phyloP scores from a whole-genome alignment of 2,113 vertebrate genomes.

The Promerops cafer region DNA sequence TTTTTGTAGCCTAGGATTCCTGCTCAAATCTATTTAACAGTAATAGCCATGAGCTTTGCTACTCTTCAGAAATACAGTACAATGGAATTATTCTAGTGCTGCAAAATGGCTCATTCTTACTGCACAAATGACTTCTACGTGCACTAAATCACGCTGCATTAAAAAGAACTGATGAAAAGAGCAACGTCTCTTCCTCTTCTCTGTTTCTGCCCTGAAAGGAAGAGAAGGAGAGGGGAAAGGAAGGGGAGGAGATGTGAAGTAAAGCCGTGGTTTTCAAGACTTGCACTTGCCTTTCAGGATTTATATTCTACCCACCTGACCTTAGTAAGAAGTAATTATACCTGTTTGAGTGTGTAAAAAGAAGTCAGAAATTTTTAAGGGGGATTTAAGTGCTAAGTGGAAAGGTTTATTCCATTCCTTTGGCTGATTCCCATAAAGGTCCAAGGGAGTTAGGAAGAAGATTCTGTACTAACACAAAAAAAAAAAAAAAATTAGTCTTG shows the following conservation, averaged over 20 bases:
- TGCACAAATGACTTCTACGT: slow-evolving; percentile 17
- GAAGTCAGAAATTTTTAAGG: neutral
- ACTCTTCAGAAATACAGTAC: neutral
- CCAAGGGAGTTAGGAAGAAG: neutral
- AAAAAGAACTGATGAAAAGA: slow-evolving; percentile 37
- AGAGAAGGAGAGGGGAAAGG: neutral
- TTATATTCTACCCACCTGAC: neutral
- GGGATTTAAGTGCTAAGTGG: neutral
- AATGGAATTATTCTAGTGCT: slow-evolving; percentile 27
- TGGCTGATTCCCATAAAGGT: neutral
- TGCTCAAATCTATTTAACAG: slow-evolving; percentile 33
- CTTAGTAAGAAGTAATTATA: neutral
- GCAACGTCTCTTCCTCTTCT: neutral
- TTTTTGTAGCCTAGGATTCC: neutral
- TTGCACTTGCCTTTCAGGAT: neutral
- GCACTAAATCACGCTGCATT: slow-evolving; percentile 6
- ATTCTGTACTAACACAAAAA: neutral
- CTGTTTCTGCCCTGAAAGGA: neutral
- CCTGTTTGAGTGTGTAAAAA: neutral
- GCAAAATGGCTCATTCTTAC: neutral
- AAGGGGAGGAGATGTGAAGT: neutral
- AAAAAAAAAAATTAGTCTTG: neutral
- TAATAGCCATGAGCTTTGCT: neutral
- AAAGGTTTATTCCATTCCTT: neutral
- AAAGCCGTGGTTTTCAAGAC: neutral